phyloP scores from a whole-genome alignment of 2,113 vertebrate species.

The Eptesicus fuscus region DNA sequence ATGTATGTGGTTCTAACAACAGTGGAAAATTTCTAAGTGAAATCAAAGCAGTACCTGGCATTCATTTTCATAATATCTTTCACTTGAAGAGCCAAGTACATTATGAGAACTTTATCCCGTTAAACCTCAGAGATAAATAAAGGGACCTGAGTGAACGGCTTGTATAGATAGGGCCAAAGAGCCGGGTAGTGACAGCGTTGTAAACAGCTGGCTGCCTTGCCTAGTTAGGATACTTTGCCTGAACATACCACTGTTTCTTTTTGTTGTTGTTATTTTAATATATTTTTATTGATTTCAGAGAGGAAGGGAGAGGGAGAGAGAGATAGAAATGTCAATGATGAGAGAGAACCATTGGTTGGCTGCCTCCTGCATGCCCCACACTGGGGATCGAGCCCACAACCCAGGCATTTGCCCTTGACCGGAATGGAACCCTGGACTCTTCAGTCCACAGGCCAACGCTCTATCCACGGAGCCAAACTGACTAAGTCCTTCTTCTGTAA shows the following conservation, averaged over 20 bases:
- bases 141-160: conserved; percentile 12
- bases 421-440: too few species aligned
- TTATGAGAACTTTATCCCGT: conserved; percentile 47
- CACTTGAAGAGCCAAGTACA: conserved; percentile 12
- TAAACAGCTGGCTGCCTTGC: neutral
- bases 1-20: neutral
- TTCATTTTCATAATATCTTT: conserved; percentile 33
- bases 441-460: too few species aligned
- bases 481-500: neutral
- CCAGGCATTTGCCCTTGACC: too few species aligned
- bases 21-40: conserved; percentile 44
- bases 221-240: neutral
- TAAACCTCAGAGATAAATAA: conserved; percentile 50
- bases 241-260: conserved; percentile 15
- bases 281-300: too few species aligned
- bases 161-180: neutral
- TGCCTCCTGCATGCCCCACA: too few species aligned
- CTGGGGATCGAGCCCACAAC: too few species aligned
- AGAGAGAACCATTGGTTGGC: too few species aligned
- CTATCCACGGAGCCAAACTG: too few species aligned
- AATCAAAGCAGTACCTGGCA: conserved; percentile 34
- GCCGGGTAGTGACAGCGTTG: neutral
- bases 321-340: too few species aligned
- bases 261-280: too few species aligned
- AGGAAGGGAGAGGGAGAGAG: too few species aligned